A percentile compares a stretch with the other conserved stretches of the same genome.
phyloP scores from a whole-genome alignment of 2,888 invertebrate species.

The Frankliniella fusca region DNA sequence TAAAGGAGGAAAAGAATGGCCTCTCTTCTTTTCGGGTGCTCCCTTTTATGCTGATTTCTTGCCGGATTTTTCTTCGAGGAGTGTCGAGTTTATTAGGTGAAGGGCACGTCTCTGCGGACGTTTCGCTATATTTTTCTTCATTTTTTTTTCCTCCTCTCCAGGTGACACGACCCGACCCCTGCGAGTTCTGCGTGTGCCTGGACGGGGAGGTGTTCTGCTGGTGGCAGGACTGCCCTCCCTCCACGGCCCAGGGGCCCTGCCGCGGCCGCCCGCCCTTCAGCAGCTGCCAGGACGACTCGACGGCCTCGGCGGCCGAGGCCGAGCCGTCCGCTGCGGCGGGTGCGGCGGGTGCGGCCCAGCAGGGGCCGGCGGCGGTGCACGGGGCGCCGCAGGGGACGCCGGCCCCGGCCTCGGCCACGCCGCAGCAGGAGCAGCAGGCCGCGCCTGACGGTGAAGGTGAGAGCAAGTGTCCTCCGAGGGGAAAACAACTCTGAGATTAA shows the following conservation, averaged over 20 bases:
- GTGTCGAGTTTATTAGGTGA: background rate
- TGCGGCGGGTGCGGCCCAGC: background rate
- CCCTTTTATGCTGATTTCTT: too few species aligned
- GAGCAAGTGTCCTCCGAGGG: too few species aligned
- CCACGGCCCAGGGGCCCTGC: constrained; percentile 30
- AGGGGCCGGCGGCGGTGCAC: too few species aligned
- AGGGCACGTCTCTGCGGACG: background rate
- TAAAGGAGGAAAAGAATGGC: background rate
- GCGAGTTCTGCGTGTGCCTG: constrained; percentile 60
- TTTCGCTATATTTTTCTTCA: background rate
- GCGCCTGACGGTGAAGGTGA: background rate
- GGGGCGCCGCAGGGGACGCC: too few species aligned
- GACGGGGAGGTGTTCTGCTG: constrained; percentile 64
- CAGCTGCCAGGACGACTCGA: constrained; percentile 30
- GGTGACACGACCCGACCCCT: constrained; percentile 58
- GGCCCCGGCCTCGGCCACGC: too few species aligned
- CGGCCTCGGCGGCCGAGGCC: background rate
- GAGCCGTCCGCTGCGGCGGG: background rate
- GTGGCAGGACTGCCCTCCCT: constrained; percentile 50
- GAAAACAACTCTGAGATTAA: too few species aligned
- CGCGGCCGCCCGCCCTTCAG: constrained; percentile 27
- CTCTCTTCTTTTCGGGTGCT: too few species aligned
- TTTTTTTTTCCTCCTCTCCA: constrained; percentile 43
- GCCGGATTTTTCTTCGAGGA: background rate
- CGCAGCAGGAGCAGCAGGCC: background rate